Percentiles rank a stretch among this genome's conserved stretches.
Evolutionary conservation across 2,797 vertebrate species (phyloP).

Genomic region (Australoheros facetus): DNA sequence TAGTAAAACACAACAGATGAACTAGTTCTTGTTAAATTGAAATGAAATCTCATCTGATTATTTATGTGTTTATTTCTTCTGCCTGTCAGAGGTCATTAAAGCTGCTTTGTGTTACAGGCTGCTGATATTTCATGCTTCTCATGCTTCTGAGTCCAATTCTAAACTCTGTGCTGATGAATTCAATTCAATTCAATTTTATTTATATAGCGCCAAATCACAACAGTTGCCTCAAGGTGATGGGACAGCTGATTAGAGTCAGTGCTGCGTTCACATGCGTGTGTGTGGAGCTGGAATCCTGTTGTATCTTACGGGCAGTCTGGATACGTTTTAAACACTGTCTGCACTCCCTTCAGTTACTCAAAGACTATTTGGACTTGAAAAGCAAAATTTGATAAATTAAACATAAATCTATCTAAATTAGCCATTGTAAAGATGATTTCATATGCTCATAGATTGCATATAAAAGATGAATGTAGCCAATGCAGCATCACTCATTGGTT

Average conservation of each 20-base stretch:
- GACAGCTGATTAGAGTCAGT: not conserved
- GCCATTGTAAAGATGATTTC: too few relatives aligned
- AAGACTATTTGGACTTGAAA: not conserved
- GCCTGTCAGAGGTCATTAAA: not conserved
- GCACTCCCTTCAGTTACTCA: not conserved
- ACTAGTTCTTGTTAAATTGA: not conserved
- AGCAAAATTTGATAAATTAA: not conserved
- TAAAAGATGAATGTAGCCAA: not conserved
- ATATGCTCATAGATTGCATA: not conserved
- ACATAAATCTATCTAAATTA: not conserved
- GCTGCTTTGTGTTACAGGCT: not conserved
- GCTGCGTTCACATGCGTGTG: not conserved
- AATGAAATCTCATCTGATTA: too few relatives aligned
- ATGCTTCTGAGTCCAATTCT: not conserved
- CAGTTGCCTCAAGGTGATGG: not conserved
- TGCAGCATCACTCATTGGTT: too few relatives aligned
- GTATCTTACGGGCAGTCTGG: rapidly evolving
- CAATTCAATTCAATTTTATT: too few relatives aligned
- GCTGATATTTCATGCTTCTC: not conserved
- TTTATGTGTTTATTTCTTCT: too few relatives aligned
- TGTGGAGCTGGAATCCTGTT: not conserved
- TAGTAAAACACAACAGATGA: not conserved
- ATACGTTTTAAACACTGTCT: not conserved
- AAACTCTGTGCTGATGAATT: not conserved
- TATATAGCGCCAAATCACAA: too few relatives aligned